phyloP scores from a whole-genome alignment of 2,113 vertebrate species.

The Dicerorhinus sumatrensis region DNA sequence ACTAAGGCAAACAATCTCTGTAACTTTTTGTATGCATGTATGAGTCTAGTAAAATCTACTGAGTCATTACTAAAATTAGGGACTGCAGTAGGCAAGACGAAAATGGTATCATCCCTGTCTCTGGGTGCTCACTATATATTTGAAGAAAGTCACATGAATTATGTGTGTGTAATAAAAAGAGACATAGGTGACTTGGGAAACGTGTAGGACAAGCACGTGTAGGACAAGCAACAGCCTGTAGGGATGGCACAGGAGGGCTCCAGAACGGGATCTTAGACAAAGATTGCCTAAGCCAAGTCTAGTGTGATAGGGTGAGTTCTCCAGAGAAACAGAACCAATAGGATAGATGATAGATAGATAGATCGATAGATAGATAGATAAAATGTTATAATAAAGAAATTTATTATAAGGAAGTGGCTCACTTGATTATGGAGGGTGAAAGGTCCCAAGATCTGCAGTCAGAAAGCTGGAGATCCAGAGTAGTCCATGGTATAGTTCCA shows the following conservation, averaged over 20 bases:
- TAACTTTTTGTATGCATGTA: neutral
- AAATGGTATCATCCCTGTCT: neutral
- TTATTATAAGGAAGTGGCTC: neutral
- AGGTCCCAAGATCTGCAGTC: neutral
- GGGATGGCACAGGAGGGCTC: neutral
- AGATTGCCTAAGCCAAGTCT: neutral
- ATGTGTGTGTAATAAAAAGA: neutral
- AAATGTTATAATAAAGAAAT: neutral
- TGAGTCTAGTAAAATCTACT: neutral
- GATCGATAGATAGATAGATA: neutral
- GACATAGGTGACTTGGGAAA: neutral
- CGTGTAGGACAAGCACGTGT: neutral
- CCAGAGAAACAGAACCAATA: neutral
- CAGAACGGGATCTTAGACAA: neutral
- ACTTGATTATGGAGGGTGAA: neutral
- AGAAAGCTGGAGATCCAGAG: neutral
- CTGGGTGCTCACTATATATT: neutral
- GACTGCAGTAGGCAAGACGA: neutral
- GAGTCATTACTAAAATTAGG: neutral
- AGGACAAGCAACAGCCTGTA: neutral
- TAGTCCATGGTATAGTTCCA: neutral
- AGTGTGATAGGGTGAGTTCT: neutral
- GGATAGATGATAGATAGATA: neutral
- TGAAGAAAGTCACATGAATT: neutral
- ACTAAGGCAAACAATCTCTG: neutral